Conservation (phyloP, 2,113 vertebrate species). For the Periophthalmus modestus region DNA sequence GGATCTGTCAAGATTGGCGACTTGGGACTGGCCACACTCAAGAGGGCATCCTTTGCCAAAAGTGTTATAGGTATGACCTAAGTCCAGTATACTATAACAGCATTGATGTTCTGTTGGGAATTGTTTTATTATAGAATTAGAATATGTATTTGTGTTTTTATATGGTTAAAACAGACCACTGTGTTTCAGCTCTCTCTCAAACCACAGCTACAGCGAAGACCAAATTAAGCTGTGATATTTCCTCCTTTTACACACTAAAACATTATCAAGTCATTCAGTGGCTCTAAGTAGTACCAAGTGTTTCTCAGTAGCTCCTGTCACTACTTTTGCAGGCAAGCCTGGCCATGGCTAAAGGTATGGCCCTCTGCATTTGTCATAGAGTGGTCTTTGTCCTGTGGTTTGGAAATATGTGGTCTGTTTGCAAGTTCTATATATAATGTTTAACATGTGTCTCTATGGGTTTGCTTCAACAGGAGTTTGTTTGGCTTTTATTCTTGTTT, state of each 20-base stretch:
- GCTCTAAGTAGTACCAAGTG: constrained; percentile 76
- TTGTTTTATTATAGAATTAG: constrained; percentile 16
- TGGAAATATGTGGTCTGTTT: constrained; percentile 85
- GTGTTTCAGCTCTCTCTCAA: constrained; percentile 78
- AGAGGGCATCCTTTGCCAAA: constrained; percentile 97
- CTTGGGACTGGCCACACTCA: constrained; percentile 93
- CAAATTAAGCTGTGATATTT: constrained; percentile 61
- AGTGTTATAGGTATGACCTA: constrained; percentile 94
- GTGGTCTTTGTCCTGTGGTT: constrained; percentile 82
- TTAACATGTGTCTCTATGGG: constrained; percentile 76
- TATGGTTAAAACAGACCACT: constrained; percentile 82
- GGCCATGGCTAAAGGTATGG: constrained; percentile 75
- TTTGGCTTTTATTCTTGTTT: constrained; percentile 73
- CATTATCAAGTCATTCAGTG: constrained; percentile 60
- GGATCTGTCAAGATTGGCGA: constrained; percentile 99
- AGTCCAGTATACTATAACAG: constrained; percentile 20
- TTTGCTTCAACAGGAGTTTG: constrained; percentile 75
- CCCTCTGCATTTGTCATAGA: constrained; percentile 71
- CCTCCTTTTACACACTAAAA: constrained; percentile 46
- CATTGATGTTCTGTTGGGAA: constrained; percentile 19
- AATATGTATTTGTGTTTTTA: constrained; percentile 52
- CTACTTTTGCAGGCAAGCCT: constrained; percentile 72
- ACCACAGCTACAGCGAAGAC: constrained; percentile 79
- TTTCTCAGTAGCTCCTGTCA: constrained; percentile 64
- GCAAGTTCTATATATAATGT: constrained; percentile 66